Conservation (phyloP, 1,140 invertebrate species). For the Mamestra configurata region DNA sequence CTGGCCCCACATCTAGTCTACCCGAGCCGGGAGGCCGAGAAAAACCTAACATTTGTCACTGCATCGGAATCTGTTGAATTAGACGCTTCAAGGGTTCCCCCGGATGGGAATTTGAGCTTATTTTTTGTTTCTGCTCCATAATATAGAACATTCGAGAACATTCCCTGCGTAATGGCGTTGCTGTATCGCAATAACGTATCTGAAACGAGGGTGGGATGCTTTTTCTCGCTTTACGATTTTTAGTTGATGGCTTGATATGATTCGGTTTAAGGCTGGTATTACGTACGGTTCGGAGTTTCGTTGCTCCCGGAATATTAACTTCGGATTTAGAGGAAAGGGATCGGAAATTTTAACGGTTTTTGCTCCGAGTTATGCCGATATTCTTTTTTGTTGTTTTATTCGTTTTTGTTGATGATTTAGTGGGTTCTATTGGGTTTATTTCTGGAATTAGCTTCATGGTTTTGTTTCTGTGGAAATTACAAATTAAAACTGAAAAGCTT, state of each 20-base stretch:
- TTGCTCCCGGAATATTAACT: constrained; percentile 40
- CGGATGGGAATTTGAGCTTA: constrained; percentile 59
- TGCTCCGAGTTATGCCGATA: constrained; percentile 15
- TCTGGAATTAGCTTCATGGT: no score
- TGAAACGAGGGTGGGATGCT: constrained; percentile 35
- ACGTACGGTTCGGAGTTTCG: constrained; percentile 24
- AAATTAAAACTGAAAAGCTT: no score
- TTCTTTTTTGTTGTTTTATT: constrained; percentile 7
- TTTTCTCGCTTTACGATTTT: constrained; percentile 48
- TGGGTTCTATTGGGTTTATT: background rate
- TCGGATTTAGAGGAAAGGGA: constrained; percentile 19
- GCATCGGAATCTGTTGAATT: constrained; percentile 83
- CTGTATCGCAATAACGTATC: constrained; percentile 50
- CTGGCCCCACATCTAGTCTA: constrained; percentile 58
- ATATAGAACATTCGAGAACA: constrained; percentile 53
- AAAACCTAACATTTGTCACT: constrained; percentile 84
- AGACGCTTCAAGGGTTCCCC: constrained; percentile 69
- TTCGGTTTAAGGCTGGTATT: constrained; percentile 34
- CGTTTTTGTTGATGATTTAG: background rate
- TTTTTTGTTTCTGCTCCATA: constrained; percentile 60
- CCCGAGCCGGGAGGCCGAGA: constrained; percentile 59
- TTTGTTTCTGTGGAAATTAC: no score
- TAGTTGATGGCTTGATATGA: constrained; percentile 44
- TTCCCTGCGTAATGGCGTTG: constrained; percentile 36
- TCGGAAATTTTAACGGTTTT: constrained; percentile 18